Conservation (phyloP, 2,113 vertebrate genomes). For the Oxyura jamaicensis region DNA sequence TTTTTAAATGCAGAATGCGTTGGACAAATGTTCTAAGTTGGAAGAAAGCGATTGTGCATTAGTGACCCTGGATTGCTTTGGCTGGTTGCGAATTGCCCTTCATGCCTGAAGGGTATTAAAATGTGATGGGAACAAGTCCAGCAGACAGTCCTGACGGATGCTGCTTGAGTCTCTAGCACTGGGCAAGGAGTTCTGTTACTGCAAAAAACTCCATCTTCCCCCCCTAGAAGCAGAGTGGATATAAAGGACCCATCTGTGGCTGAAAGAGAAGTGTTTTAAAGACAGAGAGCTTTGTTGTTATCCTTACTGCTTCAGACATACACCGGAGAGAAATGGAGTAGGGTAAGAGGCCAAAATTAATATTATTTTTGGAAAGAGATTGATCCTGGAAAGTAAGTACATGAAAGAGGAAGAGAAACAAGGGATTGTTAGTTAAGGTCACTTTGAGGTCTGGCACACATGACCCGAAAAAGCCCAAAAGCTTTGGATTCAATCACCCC, state of each 20-base stretch:
- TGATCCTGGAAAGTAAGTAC: slow-evolving; percentile 50
- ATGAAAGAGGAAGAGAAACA: slow-evolving; percentile 51
- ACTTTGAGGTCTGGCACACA: slow-evolving; percentile 54
- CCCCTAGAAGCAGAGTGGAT: background rate
- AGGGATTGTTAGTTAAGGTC: slow-evolving; percentile 48
- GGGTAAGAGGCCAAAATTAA: slow-evolving; percentile 30
- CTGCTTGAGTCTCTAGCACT: fast-evolving
- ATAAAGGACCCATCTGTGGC: background rate
- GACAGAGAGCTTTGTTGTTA: slow-evolving; percentile 14
- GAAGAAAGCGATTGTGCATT: background rate
- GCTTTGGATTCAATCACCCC: background rate
- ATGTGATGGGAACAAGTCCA: background rate
- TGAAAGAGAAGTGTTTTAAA: background rate
- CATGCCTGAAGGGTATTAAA: background rate
- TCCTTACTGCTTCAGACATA: background rate
- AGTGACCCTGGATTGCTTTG: background rate
- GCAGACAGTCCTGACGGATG: background rate
- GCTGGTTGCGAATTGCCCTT: background rate
- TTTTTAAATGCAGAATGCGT: background rate
- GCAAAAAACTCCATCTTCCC: background rate
- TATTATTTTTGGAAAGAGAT: slow-evolving; percentile 61
- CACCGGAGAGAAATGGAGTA: background rate
- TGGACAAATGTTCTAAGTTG: background rate
- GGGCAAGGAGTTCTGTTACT: background rate
- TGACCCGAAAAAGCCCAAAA: slow-evolving; percentile 45